Conservation (phyloP, 2,888 invertebrate species). For the Conistra vaccinii region DNA sequence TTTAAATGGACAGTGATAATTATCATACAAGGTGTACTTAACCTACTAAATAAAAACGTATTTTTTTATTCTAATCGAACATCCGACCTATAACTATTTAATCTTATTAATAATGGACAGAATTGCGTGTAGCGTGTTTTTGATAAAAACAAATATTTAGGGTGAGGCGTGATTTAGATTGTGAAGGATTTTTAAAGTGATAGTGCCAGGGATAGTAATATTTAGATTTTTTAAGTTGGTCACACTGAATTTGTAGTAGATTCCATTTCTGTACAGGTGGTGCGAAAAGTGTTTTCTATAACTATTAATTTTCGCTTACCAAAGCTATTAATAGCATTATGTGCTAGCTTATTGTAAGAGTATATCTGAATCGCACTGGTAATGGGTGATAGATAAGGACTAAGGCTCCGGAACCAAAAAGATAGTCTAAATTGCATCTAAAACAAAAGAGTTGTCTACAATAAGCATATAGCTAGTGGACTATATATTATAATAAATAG, state of each 20-base stretch:
- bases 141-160: slow-evolving; percentile 73
- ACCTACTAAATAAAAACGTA: slow-evolving; percentile 76
- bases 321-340: slow-evolving; percentile 16
- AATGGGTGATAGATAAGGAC: slow-evolving; percentile 37
- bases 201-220: slow-evolving; percentile 43
- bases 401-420: slow-evolving; percentile 27
- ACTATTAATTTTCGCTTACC: not conserved
- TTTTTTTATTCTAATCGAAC: slow-evolving; percentile 76
- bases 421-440: slow-evolving; percentile 40
- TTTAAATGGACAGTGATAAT: slow-evolving; percentile 85
- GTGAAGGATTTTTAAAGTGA: slow-evolving; percentile 30
- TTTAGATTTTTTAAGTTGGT: slow-evolving; percentile 41
- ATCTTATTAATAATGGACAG: slow-evolving; percentile 88
- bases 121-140: slow-evolving; percentile 88
- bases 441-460: slow-evolving; percentile 43
- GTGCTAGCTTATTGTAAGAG: slow-evolving; percentile 7
- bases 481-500: slow-evolving; percentile 64
- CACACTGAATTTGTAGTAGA: slow-evolving; percentile 45
- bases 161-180: slow-evolving; percentile 73
- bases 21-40: slow-evolving; percentile 84
- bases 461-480: slow-evolving; percentile 60
- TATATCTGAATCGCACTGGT: slow-evolving; percentile 29
- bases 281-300: slow-evolving; percentile 18
- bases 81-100: slow-evolving; percentile 76
- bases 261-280: slow-evolving; percentile 33